Percentiles rank a stretch among this genome's conserved stretches.
Conservation (phyloP, 2,888 invertebrate species). For the Phyto melanocephala region DNA sequence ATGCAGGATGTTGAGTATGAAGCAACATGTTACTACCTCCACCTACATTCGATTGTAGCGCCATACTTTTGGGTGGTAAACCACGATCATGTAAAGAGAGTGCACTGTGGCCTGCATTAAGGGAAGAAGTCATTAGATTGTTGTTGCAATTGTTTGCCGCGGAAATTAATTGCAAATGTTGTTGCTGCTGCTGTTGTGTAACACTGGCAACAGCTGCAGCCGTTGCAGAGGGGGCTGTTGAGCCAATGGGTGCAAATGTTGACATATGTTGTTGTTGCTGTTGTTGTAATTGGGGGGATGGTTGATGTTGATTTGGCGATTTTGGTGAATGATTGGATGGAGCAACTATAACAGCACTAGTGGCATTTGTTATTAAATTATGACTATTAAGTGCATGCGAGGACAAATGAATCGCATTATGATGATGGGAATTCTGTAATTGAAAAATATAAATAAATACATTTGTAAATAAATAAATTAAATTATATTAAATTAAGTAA, state of each 20-base stretch:
- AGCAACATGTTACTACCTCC: constrained; percentile 72
- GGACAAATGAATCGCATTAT: constrained; percentile 76
- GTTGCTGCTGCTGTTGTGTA: constrained; percentile 76
- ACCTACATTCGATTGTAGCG: constrained; percentile 52
- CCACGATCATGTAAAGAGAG: constrained; percentile 72
- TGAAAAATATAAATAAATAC: too few species aligned
- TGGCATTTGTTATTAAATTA: constrained; percentile 76
- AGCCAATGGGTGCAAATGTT: constrained; percentile 70
- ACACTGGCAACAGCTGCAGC: constrained; percentile 70
- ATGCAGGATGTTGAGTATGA: constrained; percentile 66
- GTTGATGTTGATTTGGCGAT: constrained; percentile 78
- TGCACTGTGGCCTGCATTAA: constrained; percentile 72
- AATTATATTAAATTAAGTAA: neutral
- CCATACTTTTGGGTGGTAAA: constrained; percentile 72
- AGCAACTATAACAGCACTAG: constrained; percentile 64
- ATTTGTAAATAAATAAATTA: neutral
- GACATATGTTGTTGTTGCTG: constrained; percentile 71
- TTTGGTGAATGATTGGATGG: constrained; percentile 77
- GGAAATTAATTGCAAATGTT: constrained; percentile 69
- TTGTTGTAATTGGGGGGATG: constrained; percentile 69
- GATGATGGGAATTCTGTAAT: constrained; percentile 74
- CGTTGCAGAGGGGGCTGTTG: constrained; percentile 46
- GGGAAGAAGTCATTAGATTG: constrained; percentile 78
- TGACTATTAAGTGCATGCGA: constrained; percentile 79
- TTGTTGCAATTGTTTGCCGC: constrained; percentile 74